Evolutionary conservation across 2,113 vertebrate genomes (phyloP), one percentile per base, ranked within the genome.

Genomic region (Sorex fumeus): DNA sequence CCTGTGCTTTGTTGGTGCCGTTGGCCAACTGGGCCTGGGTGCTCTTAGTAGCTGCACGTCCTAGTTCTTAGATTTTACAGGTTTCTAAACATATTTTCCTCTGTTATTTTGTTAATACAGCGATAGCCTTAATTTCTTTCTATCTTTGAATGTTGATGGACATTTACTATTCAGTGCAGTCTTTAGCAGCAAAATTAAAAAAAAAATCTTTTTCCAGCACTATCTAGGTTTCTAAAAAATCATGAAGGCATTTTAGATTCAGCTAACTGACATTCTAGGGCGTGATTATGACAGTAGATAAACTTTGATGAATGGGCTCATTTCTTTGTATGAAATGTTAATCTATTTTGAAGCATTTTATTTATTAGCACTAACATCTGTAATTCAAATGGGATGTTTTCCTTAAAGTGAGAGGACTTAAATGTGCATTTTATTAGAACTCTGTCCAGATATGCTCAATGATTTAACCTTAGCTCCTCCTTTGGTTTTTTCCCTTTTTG

Each of bases 281-380:
- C n/a, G 66, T 93, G 23, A 76, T 70, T 81, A 53, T 79, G 34
- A 93, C 74, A n/a, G 21, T 84, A 67, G 84, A 10, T 74, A 91
- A 84, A 50, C 57, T 15, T n/a, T 77, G n/a, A 16, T 77, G 8
- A 76, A 13, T 47, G 40, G 78, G 28, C 19, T 85, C 32, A 25
- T 74, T 89, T 84, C 69, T 86, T 83, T 93, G 34, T 72, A 7
- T 90, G 53, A 90, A 88, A 78, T 82, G 84, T 9, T 72, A 10
- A 30, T 32, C 11, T 69, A 6, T 36, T 57, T 87, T 8, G n/a
- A 83, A 28, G 30, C 19, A 71, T 93, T 85, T 60, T n/a, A 71
- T 50, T 62, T 85, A 57, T 70, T 75, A 19, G 32, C 18, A 67
- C 36, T 89, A 62, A 47, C 34, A 84, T 77, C 19, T 77, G 28